These are phyloP conservation scores for Tetramorium alpestre DNA, from an alignment of 1,140 invertebrate genomes.

Conservation along the genomic window DNA sequence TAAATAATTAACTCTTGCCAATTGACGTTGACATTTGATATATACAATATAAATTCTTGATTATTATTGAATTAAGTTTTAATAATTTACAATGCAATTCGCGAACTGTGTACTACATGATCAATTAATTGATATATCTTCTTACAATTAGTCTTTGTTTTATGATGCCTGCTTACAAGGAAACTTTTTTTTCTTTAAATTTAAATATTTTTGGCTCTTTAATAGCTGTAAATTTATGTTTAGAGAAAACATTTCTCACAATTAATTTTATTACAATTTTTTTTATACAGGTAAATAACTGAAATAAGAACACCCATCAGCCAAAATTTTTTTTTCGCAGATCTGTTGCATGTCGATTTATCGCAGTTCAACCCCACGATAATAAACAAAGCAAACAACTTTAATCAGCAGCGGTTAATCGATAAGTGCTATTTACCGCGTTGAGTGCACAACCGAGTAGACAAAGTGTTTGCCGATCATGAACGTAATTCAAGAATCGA, in stretches of 20 bases:
- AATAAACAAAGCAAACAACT: slow-evolving; percentile 14
- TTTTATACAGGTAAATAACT: not conserved
- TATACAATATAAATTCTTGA: not conserved
- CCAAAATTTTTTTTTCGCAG: not conserved
- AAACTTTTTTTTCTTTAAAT: not conserved
- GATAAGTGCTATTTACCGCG: slow-evolving; percentile 33
- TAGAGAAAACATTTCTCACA: not conserved
- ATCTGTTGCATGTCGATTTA: slow-evolving; percentile 1
- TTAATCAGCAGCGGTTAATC: slow-evolving; percentile 40
- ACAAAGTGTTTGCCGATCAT: slow-evolving; percentile 40
- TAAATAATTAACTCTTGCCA: not conserved
- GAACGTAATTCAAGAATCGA: slow-evolving; percentile 47
- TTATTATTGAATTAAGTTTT: not conserved
- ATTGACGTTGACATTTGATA: not conserved
- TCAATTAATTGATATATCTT: not conserved
- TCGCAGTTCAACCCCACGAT: not conserved
- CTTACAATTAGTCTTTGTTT: not conserved
- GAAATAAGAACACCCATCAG: not conserved
- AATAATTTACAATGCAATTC: not conserved
- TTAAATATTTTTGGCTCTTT: not conserved
- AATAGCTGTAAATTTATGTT: not conserved
- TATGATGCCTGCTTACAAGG: not conserved
- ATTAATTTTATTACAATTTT: not conserved
- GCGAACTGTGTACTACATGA: not conserved
- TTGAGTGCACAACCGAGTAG: slow-evolving; percentile 14